These are phyloP conservation scores for Athene cunicularia DNA, from an alignment of 2,113 vertebrate genomes.

Conservation along the genomic window DNA sequence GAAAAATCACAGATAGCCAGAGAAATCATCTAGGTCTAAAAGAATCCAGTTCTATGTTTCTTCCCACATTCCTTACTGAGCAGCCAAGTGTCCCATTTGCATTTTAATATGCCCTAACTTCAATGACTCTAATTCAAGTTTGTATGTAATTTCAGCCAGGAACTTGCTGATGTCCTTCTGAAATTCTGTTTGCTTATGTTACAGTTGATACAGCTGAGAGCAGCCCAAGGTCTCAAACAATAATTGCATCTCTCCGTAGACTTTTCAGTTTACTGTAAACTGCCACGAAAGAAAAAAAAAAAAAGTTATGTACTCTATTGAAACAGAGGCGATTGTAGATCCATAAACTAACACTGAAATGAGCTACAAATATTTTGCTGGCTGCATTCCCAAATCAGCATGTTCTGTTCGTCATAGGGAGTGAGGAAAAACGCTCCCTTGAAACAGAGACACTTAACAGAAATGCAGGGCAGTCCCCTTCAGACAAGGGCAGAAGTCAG, in stretches of 20 bases:
- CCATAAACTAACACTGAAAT: constrained; percentile 3
- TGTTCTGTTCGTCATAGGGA: not conserved
- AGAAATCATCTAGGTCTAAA: not conserved
- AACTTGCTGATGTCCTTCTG: not conserved
- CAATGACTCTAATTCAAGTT: not conserved
- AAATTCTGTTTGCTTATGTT: not conserved
- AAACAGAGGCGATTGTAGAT: not conserved
- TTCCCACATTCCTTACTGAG: not conserved
- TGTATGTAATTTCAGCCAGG: not conserved
- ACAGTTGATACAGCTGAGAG: not conserved
- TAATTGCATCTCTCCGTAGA: not conserved
- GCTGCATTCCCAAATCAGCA: constrained; percentile 2
- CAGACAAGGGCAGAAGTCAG: not conserved
- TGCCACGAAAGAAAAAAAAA: not conserved
- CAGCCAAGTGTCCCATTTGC: not conserved
- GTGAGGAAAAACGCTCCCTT: not conserved
- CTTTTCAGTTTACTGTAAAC: not conserved
- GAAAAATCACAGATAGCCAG: not conserved
- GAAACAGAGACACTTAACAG: constrained; percentile 17
- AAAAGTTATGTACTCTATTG: not conserved
- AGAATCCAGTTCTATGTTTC: not conserved
- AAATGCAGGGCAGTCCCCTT: constrained; percentile 19
- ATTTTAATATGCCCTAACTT: not conserved
- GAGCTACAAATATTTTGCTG: constrained; percentile 15
- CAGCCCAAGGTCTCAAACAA: not conserved